Percentiles rank a stretch among this genome's conserved stretches.
phyloP scores from a whole-genome alignment of 2,797 vertebrate genomes.

The Argya squamiceps region DNA sequence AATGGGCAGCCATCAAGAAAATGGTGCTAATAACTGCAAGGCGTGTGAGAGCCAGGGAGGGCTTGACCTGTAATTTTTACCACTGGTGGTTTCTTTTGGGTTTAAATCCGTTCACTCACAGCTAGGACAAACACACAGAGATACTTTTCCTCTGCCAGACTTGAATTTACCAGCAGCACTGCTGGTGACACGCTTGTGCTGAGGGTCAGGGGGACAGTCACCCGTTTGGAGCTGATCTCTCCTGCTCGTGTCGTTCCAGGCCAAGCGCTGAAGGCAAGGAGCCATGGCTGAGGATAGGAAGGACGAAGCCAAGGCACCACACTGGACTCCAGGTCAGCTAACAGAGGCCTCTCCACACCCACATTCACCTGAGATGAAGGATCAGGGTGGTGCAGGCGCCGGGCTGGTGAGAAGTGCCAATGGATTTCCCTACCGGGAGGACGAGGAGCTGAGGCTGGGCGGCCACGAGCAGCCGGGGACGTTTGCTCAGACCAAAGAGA shows the following conservation, averaged over 20 bases:
- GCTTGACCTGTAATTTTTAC: neutral
- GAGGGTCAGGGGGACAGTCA: neutral
- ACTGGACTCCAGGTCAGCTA: constrained; percentile 86
- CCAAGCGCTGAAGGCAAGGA: constrained; percentile 27
- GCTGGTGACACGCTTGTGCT: neutral
- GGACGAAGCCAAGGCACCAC: constrained; percentile 88
- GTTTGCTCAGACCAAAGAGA: constrained; percentile 87
- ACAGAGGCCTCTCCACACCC: constrained; percentile 76
- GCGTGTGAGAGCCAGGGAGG: neutral
- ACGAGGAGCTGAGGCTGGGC: constrained; percentile 78
- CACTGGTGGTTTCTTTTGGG: neutral
- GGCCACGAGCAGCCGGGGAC: constrained; percentile 73
- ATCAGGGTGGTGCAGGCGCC: constrained; percentile 78
- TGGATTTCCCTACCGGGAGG: constrained; percentile 88
- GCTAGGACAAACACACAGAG: neutral
- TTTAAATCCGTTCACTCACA: rapidly evolving
- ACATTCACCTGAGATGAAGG: constrained; percentile 82
- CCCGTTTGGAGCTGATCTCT: neutral
- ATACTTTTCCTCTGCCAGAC: neutral
- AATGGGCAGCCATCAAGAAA: neutral
- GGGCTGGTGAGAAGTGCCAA: constrained; percentile 88
- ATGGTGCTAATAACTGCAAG: neutral
- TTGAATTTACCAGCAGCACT: neutral
- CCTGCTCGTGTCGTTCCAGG: constrained; percentile 63
- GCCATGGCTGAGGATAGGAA: constrained; percentile 94